A percentile compares a stretch with the other conserved stretches of the same genome.
Conservation (phyloP, 1,140 invertebrate genomes). For the Alviniconcha marisindica region DNA sequence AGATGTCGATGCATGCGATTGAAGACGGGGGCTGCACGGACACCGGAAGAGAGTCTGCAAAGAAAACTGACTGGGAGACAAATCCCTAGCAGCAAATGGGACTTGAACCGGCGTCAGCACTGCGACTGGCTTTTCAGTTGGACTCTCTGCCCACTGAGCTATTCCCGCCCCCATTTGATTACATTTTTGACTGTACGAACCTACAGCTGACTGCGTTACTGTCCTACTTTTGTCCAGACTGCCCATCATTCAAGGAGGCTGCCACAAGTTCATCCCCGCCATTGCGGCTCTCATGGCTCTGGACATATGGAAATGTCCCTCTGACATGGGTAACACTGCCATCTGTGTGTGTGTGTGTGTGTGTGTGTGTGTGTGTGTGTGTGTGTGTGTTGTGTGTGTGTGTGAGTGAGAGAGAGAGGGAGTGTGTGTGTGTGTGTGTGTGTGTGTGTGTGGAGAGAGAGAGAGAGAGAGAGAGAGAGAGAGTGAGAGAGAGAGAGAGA, state of each 20-base stretch:
- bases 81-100: too few species aligned
- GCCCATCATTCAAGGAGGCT: slow-evolving; percentile 86
- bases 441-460: neutral
- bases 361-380: slow-evolving; percentile 8
- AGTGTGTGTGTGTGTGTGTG: neutral
- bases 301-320: slow-evolving; percentile 87
- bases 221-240: slow-evolving; percentile 75
- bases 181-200: too few species aligned
- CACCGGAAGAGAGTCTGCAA: too few species aligned
- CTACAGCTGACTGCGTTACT: neutral
- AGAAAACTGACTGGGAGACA: too few species aligned
- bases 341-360: slow-evolving; percentile 1
- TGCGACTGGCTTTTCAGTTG: too few species aligned
- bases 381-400: slow-evolving; percentile 1
- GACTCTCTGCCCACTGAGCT: too few species aligned
- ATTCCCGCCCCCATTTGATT: too few species aligned
- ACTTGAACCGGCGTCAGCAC: too few species aligned
- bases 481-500: neutral
- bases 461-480: neutral
- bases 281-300: slow-evolving; percentile 88
- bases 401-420: neutral
- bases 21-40: too few species aligned
- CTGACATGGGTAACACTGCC: slow-evolving; percentile 36
- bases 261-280: slow-evolving; percentile 90
- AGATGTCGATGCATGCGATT: too few species aligned